Evolutionary conservation across 1,140 invertebrate genomes (phyloP), one percentile per base, ranked within the genome.

Genomic region (Dufourea novaeangliae): DNA sequence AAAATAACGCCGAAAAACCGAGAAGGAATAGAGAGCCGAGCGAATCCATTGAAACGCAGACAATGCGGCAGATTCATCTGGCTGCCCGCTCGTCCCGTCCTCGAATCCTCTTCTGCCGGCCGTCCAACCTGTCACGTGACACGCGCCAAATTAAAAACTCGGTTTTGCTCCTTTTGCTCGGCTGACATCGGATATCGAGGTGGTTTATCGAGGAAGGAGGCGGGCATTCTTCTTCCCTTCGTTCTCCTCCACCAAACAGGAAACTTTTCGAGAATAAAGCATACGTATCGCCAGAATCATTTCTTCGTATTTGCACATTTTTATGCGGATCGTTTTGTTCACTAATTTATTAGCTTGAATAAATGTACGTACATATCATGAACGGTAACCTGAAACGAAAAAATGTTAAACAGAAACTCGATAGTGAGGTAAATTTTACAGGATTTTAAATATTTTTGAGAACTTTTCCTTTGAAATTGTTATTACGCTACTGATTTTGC

Each of bases 121-220:
- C 87, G 84, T 87, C 84, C 87, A 84, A 80, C 80, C 84, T 89
- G 88, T 91, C 91, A 89, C 88, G 88, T 89, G 90, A 89, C 90
- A 91, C 88, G 89, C 88, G 89, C 88, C 90, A 90, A 92, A 92
- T 92, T 92, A 92, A 92, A 92, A 92, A 91, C 89, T 91, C 84
- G 88, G 82, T 92, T 90, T 91, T 90, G 87, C 82, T 89, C 74
- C 87, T 88, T 87, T 85, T 83, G 72, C 71, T 61, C 39, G 62
- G 74, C 80, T 71, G 70, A 87, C 84, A 87, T 89, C 84, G 76
- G 84, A 84, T 79, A 79, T 83, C 83, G 77, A 80, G 64, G 67
- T 68, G 73, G 66, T 82, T 79, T 71, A 78, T 85, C 80, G 70
- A 69, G 57, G 32, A 62, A 68, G 61, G 39, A 68, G 52, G 57